These are phyloP conservation scores for Oreonectes daqikongensis DNA, from an alignment of 2,797 vertebrate species.

Conservation along the genomic window DNA sequence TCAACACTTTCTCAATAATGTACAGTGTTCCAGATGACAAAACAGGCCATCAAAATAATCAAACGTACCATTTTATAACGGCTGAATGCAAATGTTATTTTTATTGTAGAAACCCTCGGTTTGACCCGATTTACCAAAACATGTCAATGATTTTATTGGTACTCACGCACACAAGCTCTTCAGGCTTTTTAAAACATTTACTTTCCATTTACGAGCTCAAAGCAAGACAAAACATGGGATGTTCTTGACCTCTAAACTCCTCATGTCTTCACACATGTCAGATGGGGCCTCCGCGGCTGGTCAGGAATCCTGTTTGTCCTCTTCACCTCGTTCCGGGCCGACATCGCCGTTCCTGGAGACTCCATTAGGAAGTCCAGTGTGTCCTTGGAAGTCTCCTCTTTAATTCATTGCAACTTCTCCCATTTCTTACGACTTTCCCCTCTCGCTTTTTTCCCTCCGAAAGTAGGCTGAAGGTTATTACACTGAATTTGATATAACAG, in stretches of 20 bases:
- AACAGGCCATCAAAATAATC: constrained; percentile 11
- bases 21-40: constrained; percentile 12
- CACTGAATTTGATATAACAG: constrained; percentile 80
- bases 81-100: background rate
- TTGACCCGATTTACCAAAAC: background rate
- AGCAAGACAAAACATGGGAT: constrained; percentile 43
- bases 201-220: constrained; percentile 53
- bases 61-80: background rate
- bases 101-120: background rate
- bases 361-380: constrained; percentile 74
- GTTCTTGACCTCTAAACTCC: constrained; percentile 58
- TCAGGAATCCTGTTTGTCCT: constrained; percentile 64
- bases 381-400: constrained; percentile 81
- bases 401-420: constrained; percentile 64
- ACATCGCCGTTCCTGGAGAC: constrained; percentile 68
- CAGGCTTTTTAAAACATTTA: background rate
- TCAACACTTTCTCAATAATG: background rate
- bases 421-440: constrained; percentile 61
- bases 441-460: constrained; percentile 55
- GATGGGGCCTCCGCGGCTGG: constrained; percentile 59
- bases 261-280: constrained; percentile 41
- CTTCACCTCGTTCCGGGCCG: constrained; percentile 54
- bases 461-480: constrained; percentile 80
- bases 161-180: background rate
- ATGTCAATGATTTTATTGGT: constrained; percentile 10